Percentiles rank a stretch among this genome's conserved stretches.
Evolutionary conservation across 2,888 invertebrate species (phyloP).

Genomic region (Tenthredo scrophulariae): DNA sequence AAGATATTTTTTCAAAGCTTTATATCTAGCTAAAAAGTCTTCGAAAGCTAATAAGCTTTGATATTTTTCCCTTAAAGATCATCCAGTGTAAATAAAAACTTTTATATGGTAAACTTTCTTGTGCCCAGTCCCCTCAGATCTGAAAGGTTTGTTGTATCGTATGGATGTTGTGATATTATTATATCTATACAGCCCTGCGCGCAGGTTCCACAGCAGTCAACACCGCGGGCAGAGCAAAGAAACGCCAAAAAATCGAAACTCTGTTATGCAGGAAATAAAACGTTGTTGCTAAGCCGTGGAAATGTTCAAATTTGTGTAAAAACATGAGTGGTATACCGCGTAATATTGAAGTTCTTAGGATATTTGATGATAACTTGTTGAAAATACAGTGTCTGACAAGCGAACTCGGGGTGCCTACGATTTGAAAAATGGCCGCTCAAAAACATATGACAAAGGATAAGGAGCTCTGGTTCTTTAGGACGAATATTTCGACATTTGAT

Average conservation of each 20-base stretch:
- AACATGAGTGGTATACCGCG: constrained; percentile 3
- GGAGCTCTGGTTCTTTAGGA: constrained; percentile 57
- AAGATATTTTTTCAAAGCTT: not conserved
- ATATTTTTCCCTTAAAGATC: not conserved
- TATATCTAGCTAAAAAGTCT: not conserved
- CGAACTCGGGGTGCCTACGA: constrained; percentile 39
- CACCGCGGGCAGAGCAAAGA: constrained; percentile 49
- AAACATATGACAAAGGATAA: constrained; percentile 77
- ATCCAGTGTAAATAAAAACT: not conserved
- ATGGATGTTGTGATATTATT: not conserved
- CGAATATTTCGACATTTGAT: constrained; percentile 42
- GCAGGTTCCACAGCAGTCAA: constrained; percentile 40
- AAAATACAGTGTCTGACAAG: constrained; percentile 49
- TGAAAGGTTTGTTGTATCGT: not conserved
- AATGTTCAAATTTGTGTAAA: constrained; percentile 28
- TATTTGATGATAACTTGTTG: constrained; percentile 37
- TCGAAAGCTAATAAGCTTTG: not conserved
- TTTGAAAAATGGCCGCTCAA: constrained; percentile 70
- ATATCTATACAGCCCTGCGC: constrained; percentile 30
- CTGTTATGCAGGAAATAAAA: constrained; percentile 36
- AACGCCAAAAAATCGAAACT: constrained; percentile 55
- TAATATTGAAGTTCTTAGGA: constrained; percentile 27
- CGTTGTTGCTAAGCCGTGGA: constrained; percentile 49
- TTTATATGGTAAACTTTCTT: not conserved
- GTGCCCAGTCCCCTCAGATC: not conserved